Conservation (phyloP, 2,113 vertebrate genomes). For the Rhinopithecus roxellana region DNA sequence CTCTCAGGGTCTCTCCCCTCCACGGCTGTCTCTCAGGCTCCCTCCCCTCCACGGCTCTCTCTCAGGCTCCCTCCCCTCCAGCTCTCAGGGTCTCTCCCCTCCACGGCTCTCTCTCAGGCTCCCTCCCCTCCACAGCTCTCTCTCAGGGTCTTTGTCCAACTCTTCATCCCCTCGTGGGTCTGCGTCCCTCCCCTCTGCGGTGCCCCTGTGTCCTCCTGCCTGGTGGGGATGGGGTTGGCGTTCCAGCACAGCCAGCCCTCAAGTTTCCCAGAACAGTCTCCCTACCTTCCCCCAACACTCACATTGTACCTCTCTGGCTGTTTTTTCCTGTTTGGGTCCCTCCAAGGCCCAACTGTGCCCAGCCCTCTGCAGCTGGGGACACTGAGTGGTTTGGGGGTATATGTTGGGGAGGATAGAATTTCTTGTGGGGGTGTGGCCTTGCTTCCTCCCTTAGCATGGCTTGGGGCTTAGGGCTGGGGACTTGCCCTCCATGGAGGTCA, state of each 20-base stretch:
- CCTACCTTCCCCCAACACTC: no score
- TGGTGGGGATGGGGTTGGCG: neutral
- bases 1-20: no score
- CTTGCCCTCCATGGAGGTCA: fast-evolving
- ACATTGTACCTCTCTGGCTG: neutral
- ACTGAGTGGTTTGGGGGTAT: neutral
- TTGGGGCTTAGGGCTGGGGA: neutral
- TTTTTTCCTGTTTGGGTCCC: conserved; percentile 24
- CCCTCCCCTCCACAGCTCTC: no score
- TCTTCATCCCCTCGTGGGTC: no score
- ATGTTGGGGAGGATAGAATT: neutral
- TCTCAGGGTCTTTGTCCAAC: no score
- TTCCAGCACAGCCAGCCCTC: neutral
- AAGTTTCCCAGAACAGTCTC: neutral
- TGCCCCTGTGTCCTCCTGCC: no score
- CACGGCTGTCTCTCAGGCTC: neutral
- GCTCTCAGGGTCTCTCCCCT: no score
- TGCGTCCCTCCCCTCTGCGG: neutral
- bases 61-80: neutral
- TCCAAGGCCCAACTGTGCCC: neutral
- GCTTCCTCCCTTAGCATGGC: neutral
- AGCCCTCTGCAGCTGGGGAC: neutral
- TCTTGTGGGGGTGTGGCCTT: neutral
- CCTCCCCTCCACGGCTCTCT: neutral
- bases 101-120: no score